phyloP scores from a whole-genome alignment of 2,113 vertebrate genomes.

The Tretioscincus oriximinensis region DNA sequence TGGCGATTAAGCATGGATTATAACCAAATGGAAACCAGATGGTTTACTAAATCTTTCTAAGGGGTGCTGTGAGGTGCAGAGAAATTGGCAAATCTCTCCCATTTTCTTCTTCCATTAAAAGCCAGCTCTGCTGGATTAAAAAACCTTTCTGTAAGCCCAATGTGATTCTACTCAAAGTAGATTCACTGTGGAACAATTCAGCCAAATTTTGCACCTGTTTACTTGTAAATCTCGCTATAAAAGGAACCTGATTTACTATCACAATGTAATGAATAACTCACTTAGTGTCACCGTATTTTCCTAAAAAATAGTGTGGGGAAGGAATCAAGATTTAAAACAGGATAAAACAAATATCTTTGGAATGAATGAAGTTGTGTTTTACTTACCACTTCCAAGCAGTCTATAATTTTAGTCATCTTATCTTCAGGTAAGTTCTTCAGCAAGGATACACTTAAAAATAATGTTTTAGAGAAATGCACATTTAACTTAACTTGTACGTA shows the following conservation, averaged over 20 bases:
- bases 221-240: background rate
- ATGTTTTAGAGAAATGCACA: constrained; percentile 8
- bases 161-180: background rate
- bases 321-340: background rate
- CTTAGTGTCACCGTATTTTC: background rate
- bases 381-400: constrained; percentile 93
- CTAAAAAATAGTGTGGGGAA: no score
- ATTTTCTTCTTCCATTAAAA: background rate
- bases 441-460: constrained; percentile 83
- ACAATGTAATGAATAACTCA: background rate
- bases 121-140: background rate
- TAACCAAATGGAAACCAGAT: background rate
- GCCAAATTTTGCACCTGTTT: background rate
- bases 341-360: background rate
- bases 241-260: background rate
- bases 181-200: background rate
- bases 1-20: no score
- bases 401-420: constrained; percentile 89
- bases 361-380: background rate
- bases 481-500: background rate
- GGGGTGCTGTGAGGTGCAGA: no score
- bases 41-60: background rate
- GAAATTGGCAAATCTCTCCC: background rate
- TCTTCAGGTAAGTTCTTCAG: constrained; percentile 89
- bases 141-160: background rate